Base-by-base conservation (phyloP, 2,797 vertebrate species). In the Benthosema pterotum region DNA sequence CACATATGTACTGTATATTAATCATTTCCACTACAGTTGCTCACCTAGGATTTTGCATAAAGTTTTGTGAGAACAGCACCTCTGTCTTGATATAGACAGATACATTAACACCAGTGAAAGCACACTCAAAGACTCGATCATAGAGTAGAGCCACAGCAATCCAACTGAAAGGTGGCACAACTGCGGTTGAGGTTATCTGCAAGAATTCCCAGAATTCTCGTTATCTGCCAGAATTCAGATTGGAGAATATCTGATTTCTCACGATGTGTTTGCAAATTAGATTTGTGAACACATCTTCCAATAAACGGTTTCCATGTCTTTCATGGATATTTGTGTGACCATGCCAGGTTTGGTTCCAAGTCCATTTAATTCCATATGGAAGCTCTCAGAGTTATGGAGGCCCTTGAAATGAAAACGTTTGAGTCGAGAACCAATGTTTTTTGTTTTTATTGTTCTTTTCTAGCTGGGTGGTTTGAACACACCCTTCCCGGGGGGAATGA, bases 401-500 rank as follows among this genome's bases (percentile, higher is more conserved):
- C 22, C 22, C 22, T 22, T 22, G 22, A 22, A 22, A 22, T 22
- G 3, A 25, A 25, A 25, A 25, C 5, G 22, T 25, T 25, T 25
- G 3, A 25, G 22, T 25, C 22, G 22, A 25, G 22, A 25, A 25
- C 22, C 22, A 25, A 25, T 25, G 22, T 3, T 25, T 5, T 25
- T 25, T 25, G 22, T 2, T 25, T 25, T 25, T 1, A 25, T 25
- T 65, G 45, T 74, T 0, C 54, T 58, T 13, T 72, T 15, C 62
- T 67, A 91, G 90, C 89, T 98, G 63, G 96, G 95, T 0, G 96
- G 97, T 11, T 88, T 99, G 80, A 99, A 98, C 85, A 96, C 95
- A 1, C 95, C 97, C 0, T 99, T 96, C 72, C 97, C 97, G 11
- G 97, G 97, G 51, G 95, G 94, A 60, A 97, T 99, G 96, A 99